A percentile compares a stretch with the other conserved stretches of the same genome.
phyloP scores from a whole-genome alignment of 1,140 invertebrate genomes.

The Drosophila truncata region DNA sequence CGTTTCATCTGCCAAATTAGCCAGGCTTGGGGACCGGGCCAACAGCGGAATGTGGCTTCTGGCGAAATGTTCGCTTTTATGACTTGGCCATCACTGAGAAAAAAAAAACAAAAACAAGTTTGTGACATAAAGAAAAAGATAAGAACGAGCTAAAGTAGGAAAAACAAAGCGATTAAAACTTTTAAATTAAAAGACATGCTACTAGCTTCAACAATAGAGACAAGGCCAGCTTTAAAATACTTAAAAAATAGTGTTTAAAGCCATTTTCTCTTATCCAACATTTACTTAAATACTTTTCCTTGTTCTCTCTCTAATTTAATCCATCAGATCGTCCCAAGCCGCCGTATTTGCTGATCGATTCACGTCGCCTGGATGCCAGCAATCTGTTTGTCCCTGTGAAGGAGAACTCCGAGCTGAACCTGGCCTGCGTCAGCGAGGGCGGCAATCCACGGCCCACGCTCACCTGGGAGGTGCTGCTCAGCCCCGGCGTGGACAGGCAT shows the following conservation, averaged over 20 bases:
- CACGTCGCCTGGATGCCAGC: slow-evolving; percentile 91
- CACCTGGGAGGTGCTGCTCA: slow-evolving; percentile 90
- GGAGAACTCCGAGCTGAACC: slow-evolving; percentile 91
- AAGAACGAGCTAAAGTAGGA: too few relatives aligned
- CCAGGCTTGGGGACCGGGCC: slow-evolving; percentile 33
- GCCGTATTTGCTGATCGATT: slow-evolving; percentile 92
- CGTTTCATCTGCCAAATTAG: slow-evolving; percentile 71
- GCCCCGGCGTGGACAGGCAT: slow-evolving; percentile 86
- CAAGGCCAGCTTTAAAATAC: neutral
- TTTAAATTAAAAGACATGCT: neutral
- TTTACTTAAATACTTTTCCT: neutral
- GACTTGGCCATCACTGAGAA: neutral
- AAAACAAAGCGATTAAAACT: neutral
- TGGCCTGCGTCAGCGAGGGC: slow-evolving; percentile 93
- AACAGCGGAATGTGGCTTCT: slow-evolving; percentile 28
- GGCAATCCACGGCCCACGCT: slow-evolving; percentile 91
- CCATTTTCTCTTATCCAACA: neutral
- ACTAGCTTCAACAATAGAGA: neutral
- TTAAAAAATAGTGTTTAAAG: neutral
- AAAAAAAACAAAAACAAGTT: neutral
- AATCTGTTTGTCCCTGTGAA: slow-evolving; percentile 93
- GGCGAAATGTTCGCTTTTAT: slow-evolving; percentile 31
- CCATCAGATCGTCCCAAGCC: slow-evolving; percentile 90
- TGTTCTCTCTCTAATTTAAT: neutral
- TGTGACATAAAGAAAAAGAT: slow-evolving; percentile 8